A percentile compares a stretch with the other conserved stretches of the same genome.
Conservation (phyloP, 2,888 invertebrate species). For the Ennomos fuscantarius region DNA sequence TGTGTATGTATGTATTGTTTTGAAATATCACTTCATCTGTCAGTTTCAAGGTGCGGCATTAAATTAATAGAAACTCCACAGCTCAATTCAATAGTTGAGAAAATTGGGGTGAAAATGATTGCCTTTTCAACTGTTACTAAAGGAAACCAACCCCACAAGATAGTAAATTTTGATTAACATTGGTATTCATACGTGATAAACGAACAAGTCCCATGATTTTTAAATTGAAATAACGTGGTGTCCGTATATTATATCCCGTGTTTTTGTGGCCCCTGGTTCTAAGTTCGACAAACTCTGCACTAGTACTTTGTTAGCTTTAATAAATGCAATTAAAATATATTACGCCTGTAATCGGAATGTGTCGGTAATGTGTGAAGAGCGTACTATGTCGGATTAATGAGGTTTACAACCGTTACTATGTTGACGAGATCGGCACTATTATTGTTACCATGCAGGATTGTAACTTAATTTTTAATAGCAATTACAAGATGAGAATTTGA, state of each 20-base stretch:
- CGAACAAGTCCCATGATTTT: too few relatives aligned
- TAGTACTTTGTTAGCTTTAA: slow-evolving; percentile 35
- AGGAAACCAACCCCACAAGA: too few relatives aligned
- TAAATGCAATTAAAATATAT: slow-evolving; percentile 39
- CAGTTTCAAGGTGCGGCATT: too few relatives aligned
- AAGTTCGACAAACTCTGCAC: slow-evolving; percentile 14
- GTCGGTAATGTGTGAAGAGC: slow-evolving; percentile 27
- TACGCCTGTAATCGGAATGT: slow-evolving; percentile 36
- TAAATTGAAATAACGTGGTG: not conserved
- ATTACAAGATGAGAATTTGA: too few relatives aligned
- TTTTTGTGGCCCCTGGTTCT: not conserved
- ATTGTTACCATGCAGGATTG: slow-evolving; percentile 4
- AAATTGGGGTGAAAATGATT: too few relatives aligned
- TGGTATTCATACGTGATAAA: too few relatives aligned
- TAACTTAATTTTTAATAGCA: not conserved
- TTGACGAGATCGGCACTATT: slow-evolving; percentile 2
- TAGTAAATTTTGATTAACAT: too few relatives aligned
- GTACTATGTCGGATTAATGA: slow-evolving; percentile 11
- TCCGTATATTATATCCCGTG: not conserved
- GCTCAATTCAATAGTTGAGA: too few relatives aligned
- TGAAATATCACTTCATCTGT: too few relatives aligned
- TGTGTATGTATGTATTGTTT: too few relatives aligned
- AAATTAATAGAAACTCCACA: too few relatives aligned
- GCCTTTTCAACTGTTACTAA: too few relatives aligned
- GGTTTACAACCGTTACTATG: slow-evolving; percentile 11